phyloP scores from a whole-genome alignment of 1,140 invertebrate genomes.

The Penaeus vannamei region DNA sequence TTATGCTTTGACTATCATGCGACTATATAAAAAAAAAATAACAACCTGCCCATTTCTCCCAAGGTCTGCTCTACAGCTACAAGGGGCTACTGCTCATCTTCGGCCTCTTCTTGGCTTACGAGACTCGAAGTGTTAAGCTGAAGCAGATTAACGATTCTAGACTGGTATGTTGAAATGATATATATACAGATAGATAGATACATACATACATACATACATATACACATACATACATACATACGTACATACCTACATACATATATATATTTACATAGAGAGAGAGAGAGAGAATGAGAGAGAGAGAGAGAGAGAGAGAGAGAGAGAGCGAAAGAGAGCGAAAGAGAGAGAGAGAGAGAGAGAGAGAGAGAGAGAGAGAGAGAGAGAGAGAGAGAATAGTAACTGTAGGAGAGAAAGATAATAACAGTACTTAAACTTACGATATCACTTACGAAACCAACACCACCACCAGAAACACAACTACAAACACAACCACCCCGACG shows the following conservation, averaged over 20 bases:
- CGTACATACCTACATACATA: neutral
- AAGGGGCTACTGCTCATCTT: constrained; percentile 97
- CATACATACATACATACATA: neutral
- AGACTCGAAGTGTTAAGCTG: constrained; percentile 95
- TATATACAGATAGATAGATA: neutral
- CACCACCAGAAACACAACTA: too few relatives aligned
- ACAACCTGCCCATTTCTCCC: neutral
- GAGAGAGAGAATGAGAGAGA: neutral
- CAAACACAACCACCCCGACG: too few relatives aligned
- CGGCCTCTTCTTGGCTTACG: constrained; percentile 97
- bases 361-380: too few relatives aligned
- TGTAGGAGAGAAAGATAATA: neutral
- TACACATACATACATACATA: neutral
- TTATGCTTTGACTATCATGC: too few relatives aligned
- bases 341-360: neutral
- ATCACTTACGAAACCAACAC: too few relatives aligned
- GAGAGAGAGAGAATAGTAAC: neutral
- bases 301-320: neutral
- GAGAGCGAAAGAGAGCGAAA: neutral
- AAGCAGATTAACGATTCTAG: constrained; percentile 86
- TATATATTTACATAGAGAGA: neutral
- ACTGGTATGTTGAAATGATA: constrained; percentile 76
- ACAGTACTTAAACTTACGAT: neutral
- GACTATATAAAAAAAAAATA: neutral
- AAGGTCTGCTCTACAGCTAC: constrained; percentile 95